These are phyloP conservation scores for Orthosia gothica DNA, from an alignment of 2,888 invertebrate genomes.

Conservation along the genomic window DNA sequence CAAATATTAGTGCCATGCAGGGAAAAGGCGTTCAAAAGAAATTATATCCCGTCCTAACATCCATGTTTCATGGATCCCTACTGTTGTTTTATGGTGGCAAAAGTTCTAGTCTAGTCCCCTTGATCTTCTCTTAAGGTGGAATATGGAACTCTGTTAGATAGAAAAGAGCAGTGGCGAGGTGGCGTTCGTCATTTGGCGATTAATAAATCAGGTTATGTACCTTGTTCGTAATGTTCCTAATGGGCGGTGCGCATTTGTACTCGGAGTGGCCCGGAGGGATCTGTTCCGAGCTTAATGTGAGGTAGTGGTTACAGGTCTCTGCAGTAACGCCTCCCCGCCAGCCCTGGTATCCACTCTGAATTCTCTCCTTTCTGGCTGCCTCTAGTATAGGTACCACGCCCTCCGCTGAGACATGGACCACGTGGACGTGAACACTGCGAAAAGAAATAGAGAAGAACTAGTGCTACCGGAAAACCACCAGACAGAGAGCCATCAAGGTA, in stretches of 20 bases:
- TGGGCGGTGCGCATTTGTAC: conserved; percentile 93
- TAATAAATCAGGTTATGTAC: conserved; percentile 70
- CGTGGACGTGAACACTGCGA: conserved; percentile 92
- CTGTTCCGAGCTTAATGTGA: conserved; percentile 91
- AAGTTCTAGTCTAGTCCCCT: not conserved
- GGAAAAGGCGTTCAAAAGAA: not conserved
- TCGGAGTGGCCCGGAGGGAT: conserved; percentile 92
- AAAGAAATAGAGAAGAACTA: not conserved
- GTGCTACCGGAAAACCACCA: not conserved
- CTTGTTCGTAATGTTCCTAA: conserved; percentile 91
- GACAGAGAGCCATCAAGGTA: not conserved
- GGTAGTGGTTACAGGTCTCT: conserved; percentile 94
- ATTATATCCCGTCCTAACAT: not conserved
- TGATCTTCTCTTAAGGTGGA: not conserved
- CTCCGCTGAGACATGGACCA: conserved; percentile 92
- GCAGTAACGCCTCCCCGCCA: conserved; percentile 91
- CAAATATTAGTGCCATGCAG: not conserved
- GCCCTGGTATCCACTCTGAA: conserved; percentile 88
- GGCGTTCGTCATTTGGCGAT: not conserved
- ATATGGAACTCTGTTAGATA: not conserved
- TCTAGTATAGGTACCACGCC: conserved; percentile 90
- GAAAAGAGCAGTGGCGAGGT: not conserved
- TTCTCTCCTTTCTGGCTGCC: conserved; percentile 84
- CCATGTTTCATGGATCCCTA: not conserved
- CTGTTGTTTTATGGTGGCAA: not conserved